Evolutionary conservation across 2,113 vertebrate species (phyloP).

Genomic region (Tylochromis polylepis): DNA sequence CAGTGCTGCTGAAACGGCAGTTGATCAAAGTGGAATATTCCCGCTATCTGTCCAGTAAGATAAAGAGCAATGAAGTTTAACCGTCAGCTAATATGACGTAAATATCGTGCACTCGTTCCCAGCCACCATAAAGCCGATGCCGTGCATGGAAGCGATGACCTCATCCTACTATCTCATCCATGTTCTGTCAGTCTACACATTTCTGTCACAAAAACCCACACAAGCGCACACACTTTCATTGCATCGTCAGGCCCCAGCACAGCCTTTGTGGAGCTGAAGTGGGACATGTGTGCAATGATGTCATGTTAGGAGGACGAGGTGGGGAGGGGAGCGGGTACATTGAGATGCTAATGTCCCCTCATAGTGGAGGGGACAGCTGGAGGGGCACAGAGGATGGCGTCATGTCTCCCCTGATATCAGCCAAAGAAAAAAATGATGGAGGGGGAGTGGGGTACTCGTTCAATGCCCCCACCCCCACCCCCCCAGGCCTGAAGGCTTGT

Average conservation of each 20-base stretch:
- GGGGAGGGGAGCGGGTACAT: slow-evolving; percentile 30
- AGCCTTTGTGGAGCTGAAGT: slow-evolving; percentile 62
- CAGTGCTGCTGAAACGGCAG: slow-evolving; percentile 13
- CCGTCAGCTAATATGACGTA: slow-evolving; percentile 20
- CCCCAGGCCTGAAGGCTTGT: background rate
- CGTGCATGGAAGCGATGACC: slow-evolving; percentile 37
- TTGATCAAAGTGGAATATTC: slow-evolving; percentile 39
- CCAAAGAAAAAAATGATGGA: slow-evolving; percentile 22
- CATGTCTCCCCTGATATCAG: slow-evolving; percentile 67
- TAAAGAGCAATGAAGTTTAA: slow-evolving; percentile 39
- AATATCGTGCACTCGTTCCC: background rate
- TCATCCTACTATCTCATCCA: slow-evolving; percentile 50
- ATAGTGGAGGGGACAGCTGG: slow-evolving; percentile 65
- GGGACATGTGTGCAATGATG: slow-evolving; percentile 72
- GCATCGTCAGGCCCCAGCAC: slow-evolving; percentile 39
- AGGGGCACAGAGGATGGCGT: slow-evolving; percentile 65
- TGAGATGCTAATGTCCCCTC: slow-evolving; percentile 70
- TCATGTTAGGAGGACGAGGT: slow-evolving; percentile 54
- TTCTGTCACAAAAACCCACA: slow-evolving; percentile 30
- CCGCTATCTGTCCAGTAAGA: slow-evolving; percentile 7
- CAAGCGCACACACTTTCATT: background rate
- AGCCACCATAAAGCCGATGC: background rate
- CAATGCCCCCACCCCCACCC: slow-evolving; percentile 29
- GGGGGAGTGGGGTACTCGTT: slow-evolving; percentile 56
- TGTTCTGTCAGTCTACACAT: slow-evolving; percentile 38